A percentile compares a stretch with the other conserved stretches of the same genome.
These are phyloP conservation scores for Lathronympha strigana DNA, from an alignment of 2,888 invertebrate genomes.

Conservation along the genomic window DNA sequence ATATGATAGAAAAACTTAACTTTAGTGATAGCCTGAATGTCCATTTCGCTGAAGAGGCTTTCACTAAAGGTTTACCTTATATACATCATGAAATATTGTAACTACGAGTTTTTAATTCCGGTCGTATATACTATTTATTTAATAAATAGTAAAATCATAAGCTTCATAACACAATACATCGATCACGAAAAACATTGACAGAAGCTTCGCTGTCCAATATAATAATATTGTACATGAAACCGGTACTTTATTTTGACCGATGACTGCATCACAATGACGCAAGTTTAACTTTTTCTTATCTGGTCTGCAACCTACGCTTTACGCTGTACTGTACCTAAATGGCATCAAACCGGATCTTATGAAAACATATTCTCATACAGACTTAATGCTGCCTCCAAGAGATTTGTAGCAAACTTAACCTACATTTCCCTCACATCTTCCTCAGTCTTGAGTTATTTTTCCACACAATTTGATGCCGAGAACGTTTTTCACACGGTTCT, in stretches of 20 bases:
- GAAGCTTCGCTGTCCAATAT: not conserved
- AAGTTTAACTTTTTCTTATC: constrained; percentile 43
- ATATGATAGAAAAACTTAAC: too few relatives aligned
- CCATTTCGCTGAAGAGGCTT: too few relatives aligned
- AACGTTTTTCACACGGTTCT: constrained; percentile 56
- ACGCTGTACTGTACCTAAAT: constrained; percentile 21
- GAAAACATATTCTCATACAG: constrained; percentile 4
- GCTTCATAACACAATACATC: not conserved
- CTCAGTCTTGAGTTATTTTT: constrained; percentile 45
- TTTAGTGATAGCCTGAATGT: too few relatives aligned
- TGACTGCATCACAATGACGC: constrained; percentile 56
- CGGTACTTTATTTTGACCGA: constrained; percentile 23
- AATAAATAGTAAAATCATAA: not conserved
- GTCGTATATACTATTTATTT: too few relatives aligned
- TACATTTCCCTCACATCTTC: constrained; percentile 28
- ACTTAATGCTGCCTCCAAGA: constrained; percentile 9
- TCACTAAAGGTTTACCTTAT: too few relatives aligned
- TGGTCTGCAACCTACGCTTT: constrained; percentile 33
- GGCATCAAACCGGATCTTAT: constrained; percentile 38
- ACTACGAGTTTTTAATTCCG: too few relatives aligned
- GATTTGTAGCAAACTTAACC: constrained; percentile 23
- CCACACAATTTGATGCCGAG: constrained; percentile 64
- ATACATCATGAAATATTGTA: too few relatives aligned
- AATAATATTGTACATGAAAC: constrained; percentile 2
- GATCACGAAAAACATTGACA: not conserved